phyloP scores from a whole-genome alignment of 2,113 vertebrate species.

The Pteropus alecto region DNA sequence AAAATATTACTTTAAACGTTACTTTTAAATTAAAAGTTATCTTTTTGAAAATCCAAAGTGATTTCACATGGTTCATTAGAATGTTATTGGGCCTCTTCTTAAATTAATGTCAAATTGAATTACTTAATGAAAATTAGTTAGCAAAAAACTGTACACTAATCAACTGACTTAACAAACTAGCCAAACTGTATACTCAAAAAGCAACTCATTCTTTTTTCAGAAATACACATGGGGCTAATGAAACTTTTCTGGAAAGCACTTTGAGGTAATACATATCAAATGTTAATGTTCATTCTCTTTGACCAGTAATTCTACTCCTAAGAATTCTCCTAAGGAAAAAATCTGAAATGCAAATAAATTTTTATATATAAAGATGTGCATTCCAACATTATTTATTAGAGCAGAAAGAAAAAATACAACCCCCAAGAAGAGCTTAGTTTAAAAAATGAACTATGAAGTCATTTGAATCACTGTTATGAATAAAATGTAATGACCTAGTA shows the following conservation, averaged over 20 bases:
- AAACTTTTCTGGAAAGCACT: not conserved
- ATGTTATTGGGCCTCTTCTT: not conserved
- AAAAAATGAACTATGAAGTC: not conserved
- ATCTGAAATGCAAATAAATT: slow-evolving; percentile 21
- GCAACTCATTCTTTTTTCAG: not conserved
- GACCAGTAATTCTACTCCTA: not conserved
- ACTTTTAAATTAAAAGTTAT: slow-evolving; percentile 51
- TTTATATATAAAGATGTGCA: not conserved
- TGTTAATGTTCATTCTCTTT: slow-evolving; percentile 11
- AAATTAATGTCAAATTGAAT: slow-evolving; percentile 28
- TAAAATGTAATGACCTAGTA: not conserved
- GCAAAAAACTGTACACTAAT: slow-evolving; percentile 26
- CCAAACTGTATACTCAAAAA: slow-evolving; percentile 23
- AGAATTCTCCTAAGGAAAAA: slow-evolving; percentile 14
- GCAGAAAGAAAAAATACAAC: not conserved
- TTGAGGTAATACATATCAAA: not conserved
- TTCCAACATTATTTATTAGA: not conserved
- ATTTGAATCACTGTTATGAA: slow-evolving; percentile 30
- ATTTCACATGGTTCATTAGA: slow-evolving; percentile 29
- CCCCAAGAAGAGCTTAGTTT: not conserved
- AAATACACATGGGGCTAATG: not conserved
- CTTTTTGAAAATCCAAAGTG: not conserved
- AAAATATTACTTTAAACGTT: slow-evolving; percentile 51
- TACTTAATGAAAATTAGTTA: slow-evolving; percentile 28
- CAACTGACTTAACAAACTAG: slow-evolving; percentile 2